Evolutionary conservation across 2,113 vertebrate species (phyloP).

Genomic region (Callocephalon fimbriatum): DNA sequence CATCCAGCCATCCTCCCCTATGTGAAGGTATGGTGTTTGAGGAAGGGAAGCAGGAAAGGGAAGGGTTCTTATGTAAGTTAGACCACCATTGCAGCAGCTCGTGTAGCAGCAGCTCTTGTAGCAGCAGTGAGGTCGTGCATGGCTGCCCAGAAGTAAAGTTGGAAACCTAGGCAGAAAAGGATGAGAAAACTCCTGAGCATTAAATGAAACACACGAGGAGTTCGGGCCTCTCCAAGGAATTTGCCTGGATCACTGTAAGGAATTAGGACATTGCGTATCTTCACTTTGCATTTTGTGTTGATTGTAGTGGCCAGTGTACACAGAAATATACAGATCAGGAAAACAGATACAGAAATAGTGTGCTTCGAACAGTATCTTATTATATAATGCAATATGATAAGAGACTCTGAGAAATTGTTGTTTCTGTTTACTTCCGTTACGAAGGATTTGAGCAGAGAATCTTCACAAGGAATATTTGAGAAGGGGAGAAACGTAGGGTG

Average conservation of each 20-base stretch:
- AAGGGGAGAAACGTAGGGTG: background rate
- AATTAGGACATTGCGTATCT: background rate
- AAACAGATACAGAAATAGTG: background rate
- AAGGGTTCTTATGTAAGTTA: background rate
- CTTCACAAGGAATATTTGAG: background rate
- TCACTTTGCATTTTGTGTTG: background rate
- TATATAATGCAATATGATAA: background rate
- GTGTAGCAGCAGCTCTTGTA: background rate
- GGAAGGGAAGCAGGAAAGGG: background rate
- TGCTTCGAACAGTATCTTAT: background rate
- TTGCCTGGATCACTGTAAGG: background rate
- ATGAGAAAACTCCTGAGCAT: background rate
- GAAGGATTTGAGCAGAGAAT: background rate
- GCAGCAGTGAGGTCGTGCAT: background rate
- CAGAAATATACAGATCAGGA: background rate
- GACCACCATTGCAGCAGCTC: background rate
- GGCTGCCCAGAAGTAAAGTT: background rate
- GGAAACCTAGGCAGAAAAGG: background rate
- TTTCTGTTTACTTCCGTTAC: background rate
- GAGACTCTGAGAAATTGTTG: background rate
- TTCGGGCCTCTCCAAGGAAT: background rate
- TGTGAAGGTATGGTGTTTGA: background rate
- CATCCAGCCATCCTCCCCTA: background rate
- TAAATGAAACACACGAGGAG: background rate
- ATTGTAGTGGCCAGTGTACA: background rate